phyloP scores from a whole-genome alignment of 1,140 invertebrate genomes.

The Papilio polyxenes region DNA sequence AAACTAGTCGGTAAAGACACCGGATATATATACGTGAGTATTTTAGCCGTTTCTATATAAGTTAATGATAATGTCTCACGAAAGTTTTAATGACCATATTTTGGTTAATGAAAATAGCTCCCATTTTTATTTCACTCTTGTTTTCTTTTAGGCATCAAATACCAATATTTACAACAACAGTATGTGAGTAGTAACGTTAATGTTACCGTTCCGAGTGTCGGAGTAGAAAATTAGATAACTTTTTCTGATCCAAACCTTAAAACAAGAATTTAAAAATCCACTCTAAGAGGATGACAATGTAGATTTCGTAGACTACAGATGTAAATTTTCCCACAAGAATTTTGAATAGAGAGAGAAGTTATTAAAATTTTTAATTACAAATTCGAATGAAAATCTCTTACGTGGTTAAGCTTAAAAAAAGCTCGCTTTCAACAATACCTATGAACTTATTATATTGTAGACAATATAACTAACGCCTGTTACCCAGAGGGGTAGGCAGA shows the following conservation, averaged over 20 bases:
- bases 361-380: constrained; percentile 10
- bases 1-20: too few relatives aligned
- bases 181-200: too few relatives aligned
- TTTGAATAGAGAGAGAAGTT: neutral
- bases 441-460: neutral
- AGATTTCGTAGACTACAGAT: constrained; percentile 6
- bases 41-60: too few relatives aligned
- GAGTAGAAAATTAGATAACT: neutral
- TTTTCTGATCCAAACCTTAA: constrained; percentile 9
- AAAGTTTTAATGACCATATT: too few relatives aligned
- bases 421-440: neutral
- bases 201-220: neutral
- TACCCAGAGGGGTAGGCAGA: too few relatives aligned
- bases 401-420: constrained; percentile 2
- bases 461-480: too few relatives aligned
- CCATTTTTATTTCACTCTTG: too few relatives aligned
- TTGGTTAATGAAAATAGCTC: too few relatives aligned
- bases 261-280: constrained; percentile 15
- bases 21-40: too few relatives aligned
- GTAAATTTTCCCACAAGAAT: constrained; percentile 23
- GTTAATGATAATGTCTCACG: too few relatives aligned
- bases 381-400: neutral
- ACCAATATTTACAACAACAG: too few relatives aligned
- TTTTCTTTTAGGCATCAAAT: too few relatives aligned
- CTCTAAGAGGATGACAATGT: constrained; percentile 13